These are phyloP conservation scores for Pollenia labialis DNA, from an alignment of 2,888 invertebrate genomes.

Conservation along the genomic window DNA sequence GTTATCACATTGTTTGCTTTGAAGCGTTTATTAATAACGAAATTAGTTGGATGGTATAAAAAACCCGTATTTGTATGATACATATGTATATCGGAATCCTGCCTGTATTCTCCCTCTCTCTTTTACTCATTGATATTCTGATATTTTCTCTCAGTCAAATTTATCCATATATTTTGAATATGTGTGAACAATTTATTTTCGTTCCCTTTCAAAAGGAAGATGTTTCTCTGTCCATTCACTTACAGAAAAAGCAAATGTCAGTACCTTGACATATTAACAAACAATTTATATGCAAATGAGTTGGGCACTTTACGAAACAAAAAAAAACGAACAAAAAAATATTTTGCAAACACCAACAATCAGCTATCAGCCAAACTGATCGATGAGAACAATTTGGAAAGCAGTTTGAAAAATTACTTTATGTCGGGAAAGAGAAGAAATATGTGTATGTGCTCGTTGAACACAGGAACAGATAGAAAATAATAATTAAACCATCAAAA, in stretches of 20 bases:
- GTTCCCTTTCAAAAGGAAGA: slow-evolving; percentile 38
- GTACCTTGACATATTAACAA: slow-evolving; percentile 81
- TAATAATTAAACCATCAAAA: slow-evolving; percentile 63
- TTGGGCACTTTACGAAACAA: slow-evolving; percentile 72
- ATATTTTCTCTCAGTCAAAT: not conserved
- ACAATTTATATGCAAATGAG: slow-evolving; percentile 84
- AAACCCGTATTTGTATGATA: slow-evolving; percentile 2
- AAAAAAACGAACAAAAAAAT: slow-evolving; percentile 15
- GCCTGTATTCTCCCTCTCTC: not conserved
- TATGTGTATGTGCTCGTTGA: not conserved
- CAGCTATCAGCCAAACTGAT: slow-evolving; percentile 44
- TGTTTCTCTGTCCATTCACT: slow-evolving; percentile 49
- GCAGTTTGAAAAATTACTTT: slow-evolving; percentile 58
- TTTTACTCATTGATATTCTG: not conserved
- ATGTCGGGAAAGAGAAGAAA: slow-evolving; percentile 46
- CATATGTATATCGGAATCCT: not conserved
- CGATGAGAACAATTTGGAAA: slow-evolving; percentile 63
- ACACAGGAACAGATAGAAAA: slow-evolving; percentile 27
- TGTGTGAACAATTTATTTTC: slow-evolving; percentile 57
- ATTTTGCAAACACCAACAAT: slow-evolving; percentile 7
- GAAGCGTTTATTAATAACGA: slow-evolving; percentile 67
- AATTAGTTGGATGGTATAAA: slow-evolving; percentile 56
- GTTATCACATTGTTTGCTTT: slow-evolving; percentile 69
- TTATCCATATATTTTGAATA: slow-evolving; percentile 20
- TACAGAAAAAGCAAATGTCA: slow-evolving; percentile 66